Base-by-base conservation (phyloP, 2,888 invertebrate genomes). In the Plebejus melissa region DNA sequence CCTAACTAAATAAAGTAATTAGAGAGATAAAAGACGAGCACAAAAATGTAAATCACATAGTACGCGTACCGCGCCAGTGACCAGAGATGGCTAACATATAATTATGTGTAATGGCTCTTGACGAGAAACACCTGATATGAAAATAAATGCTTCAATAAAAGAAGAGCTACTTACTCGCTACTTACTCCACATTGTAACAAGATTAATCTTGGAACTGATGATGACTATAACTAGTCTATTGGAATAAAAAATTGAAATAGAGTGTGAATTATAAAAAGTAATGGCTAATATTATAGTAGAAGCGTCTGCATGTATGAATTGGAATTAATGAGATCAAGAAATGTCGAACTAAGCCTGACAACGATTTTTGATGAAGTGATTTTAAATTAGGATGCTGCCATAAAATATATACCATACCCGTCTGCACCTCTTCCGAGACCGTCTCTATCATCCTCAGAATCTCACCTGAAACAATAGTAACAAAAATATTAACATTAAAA, bases 111-210 rank as follows among this genome's bases (percentile, higher is more conserved):
- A 77, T 77, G 22, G 58, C 58, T 74, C 71, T 70, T 71, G 71
- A 75, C 75, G 70, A 60, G 75, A 71, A 75, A 75, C 75, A 76
- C 77, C 79, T 76, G 76, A 76, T 77, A 77, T 75, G 74, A 69
- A 76, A 75, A 74, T 77, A 77, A 77, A 77, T 76, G 76, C 54
- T 69, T 57, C 75, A 70, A 79, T 75, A 76, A 77, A 75, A 69
- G 76, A 77, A 74, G 58, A 74, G 57, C 75, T 65, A 65, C 65
- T 65, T 65, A 36, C 16, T 4, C 32, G 57, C 75, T 65, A 65
- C 65, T 65, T 65, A 36, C 16, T 4, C 32, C 0, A 13, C 22
- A 32, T 65, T 13, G 32, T 65, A 32, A 36, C 32, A 36, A 65
- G 32, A 11, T 36, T 36, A 13, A 65, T 65, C 65, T 36, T 13